Conservation (phyloP, 2,113 vertebrate species). For the Anolis sagrei region DNA sequence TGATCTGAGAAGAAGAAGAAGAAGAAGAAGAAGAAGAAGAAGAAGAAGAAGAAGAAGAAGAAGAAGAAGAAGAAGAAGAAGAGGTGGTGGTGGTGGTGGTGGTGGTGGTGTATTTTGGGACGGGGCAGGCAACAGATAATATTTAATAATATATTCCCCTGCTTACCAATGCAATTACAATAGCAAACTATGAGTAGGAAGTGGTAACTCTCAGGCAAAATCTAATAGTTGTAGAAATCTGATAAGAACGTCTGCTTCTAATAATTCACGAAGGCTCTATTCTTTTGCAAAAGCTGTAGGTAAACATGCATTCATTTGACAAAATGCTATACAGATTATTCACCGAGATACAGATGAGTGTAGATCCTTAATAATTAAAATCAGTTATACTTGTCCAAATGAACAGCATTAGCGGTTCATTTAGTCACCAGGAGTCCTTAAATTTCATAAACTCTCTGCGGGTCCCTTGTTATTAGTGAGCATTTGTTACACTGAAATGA, state of each 20-base stretch:
- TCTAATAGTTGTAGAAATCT: background rate
- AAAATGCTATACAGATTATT: slow-evolving; percentile 1
- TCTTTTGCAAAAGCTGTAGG: slow-evolving; percentile 5
- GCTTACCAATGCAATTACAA: background rate
- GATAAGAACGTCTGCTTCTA: background rate
- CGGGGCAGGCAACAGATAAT: background rate
- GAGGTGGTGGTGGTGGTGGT: too few species aligned
- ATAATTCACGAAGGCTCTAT: slow-evolving; percentile 20
- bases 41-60: too few species aligned
- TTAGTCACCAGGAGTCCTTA: background rate
- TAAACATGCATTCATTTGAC: slow-evolving; percentile 16
- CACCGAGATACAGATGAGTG: background rate
- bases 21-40: too few species aligned
- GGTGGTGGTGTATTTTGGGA: background rate
- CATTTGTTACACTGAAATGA: slow-evolving; percentile 15
- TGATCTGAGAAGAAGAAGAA: background rate
- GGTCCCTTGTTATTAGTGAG: slow-evolving; percentile 37
- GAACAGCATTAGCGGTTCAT: slow-evolving; percentile 26
- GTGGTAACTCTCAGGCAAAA: background rate
- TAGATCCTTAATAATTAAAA: slow-evolving; percentile 7
- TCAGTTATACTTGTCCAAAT: background rate
- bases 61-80: too few species aligned
- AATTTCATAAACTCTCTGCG: slow-evolving; percentile 15
- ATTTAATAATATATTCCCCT: background rate
- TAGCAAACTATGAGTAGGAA: background rate